Base-by-base conservation (phyloP, 1,140 invertebrate genomes). In the Scylla paramamosain region DNA sequence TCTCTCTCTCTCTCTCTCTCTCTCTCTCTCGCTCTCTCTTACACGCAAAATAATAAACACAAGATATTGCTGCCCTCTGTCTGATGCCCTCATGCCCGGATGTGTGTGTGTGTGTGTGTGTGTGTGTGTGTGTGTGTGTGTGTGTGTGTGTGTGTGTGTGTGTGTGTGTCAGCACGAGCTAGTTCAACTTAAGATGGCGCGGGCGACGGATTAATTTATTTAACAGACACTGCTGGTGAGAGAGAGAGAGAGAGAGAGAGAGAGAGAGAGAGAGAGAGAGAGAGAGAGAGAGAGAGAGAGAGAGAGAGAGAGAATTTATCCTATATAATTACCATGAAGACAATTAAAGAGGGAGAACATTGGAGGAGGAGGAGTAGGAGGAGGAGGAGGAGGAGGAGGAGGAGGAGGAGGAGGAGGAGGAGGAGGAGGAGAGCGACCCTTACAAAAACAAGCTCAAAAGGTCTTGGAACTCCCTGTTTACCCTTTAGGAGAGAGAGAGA, bases 261-360 rank as follows among this genome's bases (percentile, higher is more conserved):
- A 86, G 84, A 86, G 84, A 86, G 84, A 86, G 84, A 86, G 84
- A 86, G 84, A 32, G 87, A 89, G 87, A 89, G 87, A 89, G 87
- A 89, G 87, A 89, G 84, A 86, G 87, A 89, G 32, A 39, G 87
- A 89, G 32, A 39, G 28, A 89, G 32, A 86, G n/a, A 89, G 87
- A 89, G 87, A 89, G 32, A 39, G 29, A 39, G 32, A 89, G 28
- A 29, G n/a, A 39, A 29, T 28, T 86, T 20, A 31, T 14, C 32
- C 10, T 31, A 20, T 8, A 39, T 86, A 86, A 86, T 28, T 28
- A 86, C 28, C 10, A 86, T 31, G 12, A 46, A 89, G 87, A 45
- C 16, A 89, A 39, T 89, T 10, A 32, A 89, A 59, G 52, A 59
- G 52, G 20, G 52, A 59, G 52, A 59, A 59, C 20, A 20, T 59